phyloP scores from a whole-genome alignment of 2,888 invertebrate species.

The Bugulina stolonifera region DNA sequence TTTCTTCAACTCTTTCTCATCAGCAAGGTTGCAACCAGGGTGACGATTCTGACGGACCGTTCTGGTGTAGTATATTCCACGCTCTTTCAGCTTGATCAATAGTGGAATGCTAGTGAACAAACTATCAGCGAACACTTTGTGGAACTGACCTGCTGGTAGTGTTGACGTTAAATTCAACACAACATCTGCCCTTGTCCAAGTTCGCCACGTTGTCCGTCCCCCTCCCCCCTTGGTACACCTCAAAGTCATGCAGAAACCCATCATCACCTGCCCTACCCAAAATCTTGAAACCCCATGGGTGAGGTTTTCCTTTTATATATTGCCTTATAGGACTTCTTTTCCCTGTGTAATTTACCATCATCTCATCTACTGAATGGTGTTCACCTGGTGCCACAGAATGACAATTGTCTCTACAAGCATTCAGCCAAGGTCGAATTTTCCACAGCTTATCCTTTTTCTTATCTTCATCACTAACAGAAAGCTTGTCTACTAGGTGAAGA shows the following conservation, averaged over 20 bases:
- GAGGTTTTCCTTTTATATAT: slow-evolving; percentile 13
- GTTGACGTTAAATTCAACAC: background rate
- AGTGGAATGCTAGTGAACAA: background rate
- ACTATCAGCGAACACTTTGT: background rate
- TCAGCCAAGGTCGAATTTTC: slow-evolving; percentile 4
- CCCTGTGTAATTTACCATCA: background rate
- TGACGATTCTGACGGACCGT: background rate
- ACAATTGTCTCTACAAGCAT: background rate
- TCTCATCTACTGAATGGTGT: background rate
- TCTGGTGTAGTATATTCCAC: background rate
- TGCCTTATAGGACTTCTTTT: background rate
- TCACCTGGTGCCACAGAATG: background rate
- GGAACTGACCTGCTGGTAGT: background rate
- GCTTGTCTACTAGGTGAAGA: background rate
- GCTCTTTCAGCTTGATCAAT: background rate
- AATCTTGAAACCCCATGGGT: slow-evolving; percentile 10
- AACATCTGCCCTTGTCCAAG: too few relatives aligned
- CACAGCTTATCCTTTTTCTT: slow-evolving; percentile 3
- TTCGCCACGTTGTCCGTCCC: too few relatives aligned
- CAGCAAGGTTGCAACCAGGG: background rate
- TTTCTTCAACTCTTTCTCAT: background rate
- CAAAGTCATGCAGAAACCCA: background rate
- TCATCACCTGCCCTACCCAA: background rate
- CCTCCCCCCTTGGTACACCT: slow-evolving; percentile 5
- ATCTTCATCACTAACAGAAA: background rate